Conservation (phyloP, 2,888 invertebrate genomes). For the Nomada fabriciana region DNA sequence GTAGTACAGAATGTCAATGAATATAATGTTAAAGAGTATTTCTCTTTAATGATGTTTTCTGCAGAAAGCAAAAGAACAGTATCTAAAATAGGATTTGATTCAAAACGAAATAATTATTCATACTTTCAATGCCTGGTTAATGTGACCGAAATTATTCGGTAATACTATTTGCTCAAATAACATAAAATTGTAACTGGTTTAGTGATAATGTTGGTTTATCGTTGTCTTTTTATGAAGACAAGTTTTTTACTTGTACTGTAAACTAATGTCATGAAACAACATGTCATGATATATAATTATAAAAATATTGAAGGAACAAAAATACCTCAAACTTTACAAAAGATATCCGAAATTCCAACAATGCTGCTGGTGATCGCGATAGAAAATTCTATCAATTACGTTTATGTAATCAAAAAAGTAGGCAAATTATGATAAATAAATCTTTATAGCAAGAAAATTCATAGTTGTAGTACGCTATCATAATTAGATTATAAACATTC, state of each 20-base stretch:
- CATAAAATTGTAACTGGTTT: neutral
- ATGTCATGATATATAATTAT: slow-evolving; percentile 25
- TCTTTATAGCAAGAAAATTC: slow-evolving; percentile 53
- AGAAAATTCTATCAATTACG: slow-evolving; percentile 16
- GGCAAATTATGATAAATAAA: slow-evolving; percentile 46
- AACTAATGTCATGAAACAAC: slow-evolving; percentile 31
- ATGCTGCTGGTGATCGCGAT: neutral
- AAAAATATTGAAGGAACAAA: too few relatives aligned
- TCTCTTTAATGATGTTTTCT: slow-evolving; percentile 30
- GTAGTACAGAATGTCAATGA: slow-evolving; percentile 28
- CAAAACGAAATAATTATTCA: slow-evolving; percentile 23
- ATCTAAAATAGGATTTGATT: slow-evolving; percentile 18
- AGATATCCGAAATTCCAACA: too few relatives aligned
- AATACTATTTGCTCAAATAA: slow-evolving; percentile 28
- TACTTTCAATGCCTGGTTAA: slow-evolving; percentile 2
- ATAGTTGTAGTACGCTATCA: slow-evolving; percentile 42
- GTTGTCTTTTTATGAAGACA: neutral
- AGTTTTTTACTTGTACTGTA: slow-evolving; percentile 5
- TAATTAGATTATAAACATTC: slow-evolving; percentile 56
- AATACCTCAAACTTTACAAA: too few relatives aligned
- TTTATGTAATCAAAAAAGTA: slow-evolving; percentile 18
- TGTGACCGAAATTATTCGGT: slow-evolving; percentile 8
- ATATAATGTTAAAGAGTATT: slow-evolving; percentile 18
- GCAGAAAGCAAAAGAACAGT: slow-evolving; percentile 25
- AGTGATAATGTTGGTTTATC: neutral